phyloP scores from a whole-genome alignment of 2,113 vertebrate species.

The Gopherus flavomarginatus region DNA sequence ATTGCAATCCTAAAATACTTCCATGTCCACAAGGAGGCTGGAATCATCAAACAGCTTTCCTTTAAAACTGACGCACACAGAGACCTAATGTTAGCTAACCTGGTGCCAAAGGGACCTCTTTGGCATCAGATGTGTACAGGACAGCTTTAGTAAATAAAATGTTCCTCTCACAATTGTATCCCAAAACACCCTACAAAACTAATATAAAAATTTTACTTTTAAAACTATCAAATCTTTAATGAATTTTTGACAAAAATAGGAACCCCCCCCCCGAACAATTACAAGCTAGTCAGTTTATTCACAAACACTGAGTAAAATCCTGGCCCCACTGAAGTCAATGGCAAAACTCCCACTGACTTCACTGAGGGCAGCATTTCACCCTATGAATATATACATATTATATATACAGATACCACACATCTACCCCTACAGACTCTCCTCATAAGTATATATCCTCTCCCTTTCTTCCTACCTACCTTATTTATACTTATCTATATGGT shows the following conservation, averaged over 20 bases:
- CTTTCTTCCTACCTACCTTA: neutral
- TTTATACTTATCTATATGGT: neutral
- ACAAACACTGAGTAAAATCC: neutral
- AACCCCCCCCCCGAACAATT: neutral
- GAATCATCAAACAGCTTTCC: neutral
- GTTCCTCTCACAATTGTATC: neutral
- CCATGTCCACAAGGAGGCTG: neutral
- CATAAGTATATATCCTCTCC: neutral
- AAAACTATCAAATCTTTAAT: neutral
- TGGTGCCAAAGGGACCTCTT: neutral
- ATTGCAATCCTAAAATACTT: neutral
- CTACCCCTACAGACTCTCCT: neutral
- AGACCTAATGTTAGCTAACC: neutral
- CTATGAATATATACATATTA: neutral
- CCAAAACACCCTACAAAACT: neutral
- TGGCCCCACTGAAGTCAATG: neutral
- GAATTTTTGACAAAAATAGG: neutral
- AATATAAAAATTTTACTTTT: neutral
- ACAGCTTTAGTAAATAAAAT: neutral
- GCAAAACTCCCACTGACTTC: neutral
- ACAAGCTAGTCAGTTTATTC: neutral
- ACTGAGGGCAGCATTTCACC: neutral
- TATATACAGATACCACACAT: neutral
- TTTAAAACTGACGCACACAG: neutral
- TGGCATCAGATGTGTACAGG: neutral